Base-by-base conservation (phyloP, 2,113 vertebrate genomes). In the Opisthocomus hoazin region DNA sequence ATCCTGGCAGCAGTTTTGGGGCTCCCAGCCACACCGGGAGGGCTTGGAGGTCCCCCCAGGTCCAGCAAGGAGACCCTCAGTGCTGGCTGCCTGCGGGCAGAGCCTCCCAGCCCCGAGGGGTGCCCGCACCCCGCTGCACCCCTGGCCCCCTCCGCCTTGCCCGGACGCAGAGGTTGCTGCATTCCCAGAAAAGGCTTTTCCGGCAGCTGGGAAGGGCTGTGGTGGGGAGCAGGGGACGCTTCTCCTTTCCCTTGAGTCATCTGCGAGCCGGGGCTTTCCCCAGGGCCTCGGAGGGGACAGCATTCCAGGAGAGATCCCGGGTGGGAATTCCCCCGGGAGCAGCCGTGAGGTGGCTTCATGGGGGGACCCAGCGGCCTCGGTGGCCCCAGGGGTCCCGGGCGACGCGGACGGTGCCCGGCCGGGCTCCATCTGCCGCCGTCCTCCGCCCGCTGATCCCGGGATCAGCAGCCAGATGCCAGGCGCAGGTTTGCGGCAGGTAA, bases 401-500 rank as follows among this genome's bases (percentile, higher is more conserved):
- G n/a, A n/a, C n/a, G n/a, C n/a, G n/a, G n/a, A n/a, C n/a, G n/a
- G n/a, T n/a, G n/a, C 46, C 46, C 30, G 82, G 76, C 75, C 10
- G 2, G 8, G 56, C 73, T 89, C 95, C 91, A 93, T 96, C 94
- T 96, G 95, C 79, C 7, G 1, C 88, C 9, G 68, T 51, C 53
- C 50, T 9, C 0, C 4, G 0, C 17, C 36, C 32, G 3, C 53
- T 94, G 91, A 96, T 94, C 95, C 93, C 34, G 8, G 89, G 84
- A 87, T 97, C 77, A 94, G 69, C 79, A 23, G 64, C 39, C 89
- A 75, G 61, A 80, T 70, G 90, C 90, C 84, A 3, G 65, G 79
- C 19, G 2, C 78, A 34, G 74, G 78, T 87, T 92, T 46, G 94
- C 66, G 9, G 84, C 96, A 97, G 95, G 96, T 94, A 68, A 41